Conservation (phyloP, 2,888 invertebrate genomes). For the Herminia tarsipennalis region DNA sequence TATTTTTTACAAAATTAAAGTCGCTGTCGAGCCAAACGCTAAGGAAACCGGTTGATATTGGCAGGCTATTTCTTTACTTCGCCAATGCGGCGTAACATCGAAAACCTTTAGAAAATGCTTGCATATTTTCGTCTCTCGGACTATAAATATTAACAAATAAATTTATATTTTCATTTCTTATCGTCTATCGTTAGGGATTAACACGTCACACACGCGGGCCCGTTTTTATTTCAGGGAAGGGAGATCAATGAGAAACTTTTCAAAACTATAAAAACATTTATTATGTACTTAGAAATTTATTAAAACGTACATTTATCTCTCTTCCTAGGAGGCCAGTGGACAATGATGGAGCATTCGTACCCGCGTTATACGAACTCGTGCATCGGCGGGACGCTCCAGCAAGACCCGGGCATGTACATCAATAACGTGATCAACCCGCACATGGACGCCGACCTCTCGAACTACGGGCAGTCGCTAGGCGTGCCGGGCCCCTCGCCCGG, state of each 20-base stretch:
- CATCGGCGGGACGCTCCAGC: slow-evolving; percentile 86
- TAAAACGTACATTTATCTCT: slow-evolving; percentile 83
- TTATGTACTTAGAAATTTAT: slow-evolving; percentile 55
- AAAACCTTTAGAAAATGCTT: too few relatives aligned
- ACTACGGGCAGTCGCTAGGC: slow-evolving; percentile 67
- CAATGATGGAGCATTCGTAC: slow-evolving; percentile 93
- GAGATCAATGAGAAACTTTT: slow-evolving; percentile 76
- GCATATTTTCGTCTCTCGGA: too few relatives aligned
- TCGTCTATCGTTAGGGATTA: too few relatives aligned
- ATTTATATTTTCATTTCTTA: not conserved
- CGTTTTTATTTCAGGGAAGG: slow-evolving; percentile 79
- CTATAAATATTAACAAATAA: not conserved
- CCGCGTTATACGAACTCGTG: slow-evolving; percentile 90
- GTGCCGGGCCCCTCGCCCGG: slow-evolving; percentile 74
- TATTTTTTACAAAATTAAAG: too few relatives aligned
- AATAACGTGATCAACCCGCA: slow-evolving; percentile 80
- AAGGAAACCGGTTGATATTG: too few relatives aligned
- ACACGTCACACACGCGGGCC: slow-evolving; percentile 8
- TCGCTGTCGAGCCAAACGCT: too few relatives aligned
- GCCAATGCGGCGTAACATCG: too few relatives aligned
- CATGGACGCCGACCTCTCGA: slow-evolving; percentile 66
- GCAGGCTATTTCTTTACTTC: too few relatives aligned
- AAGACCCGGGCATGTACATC: slow-evolving; percentile 86
- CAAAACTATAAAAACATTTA: slow-evolving; percentile 41
- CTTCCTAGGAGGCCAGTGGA: slow-evolving; percentile 94